Evolutionary conservation across 2,888 invertebrate species (phyloP), one percentile per base, ranked within the genome.

Genomic region (Asteroscopus sphinx): DNA sequence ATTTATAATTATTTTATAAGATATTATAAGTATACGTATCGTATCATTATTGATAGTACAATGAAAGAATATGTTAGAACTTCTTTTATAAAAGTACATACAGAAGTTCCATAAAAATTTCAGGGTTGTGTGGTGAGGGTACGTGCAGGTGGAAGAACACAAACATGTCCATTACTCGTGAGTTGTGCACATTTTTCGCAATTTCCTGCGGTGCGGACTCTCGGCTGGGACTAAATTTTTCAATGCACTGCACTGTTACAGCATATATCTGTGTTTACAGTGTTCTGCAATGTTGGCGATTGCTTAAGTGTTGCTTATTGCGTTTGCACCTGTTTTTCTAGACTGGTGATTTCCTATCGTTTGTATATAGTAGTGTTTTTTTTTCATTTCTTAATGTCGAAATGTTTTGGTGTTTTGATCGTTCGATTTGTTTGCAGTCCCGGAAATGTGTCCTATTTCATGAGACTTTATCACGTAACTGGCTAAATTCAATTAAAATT

Each of bases 141-240:
- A 56, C 42, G 58, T 56, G 49, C 28, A 37, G 21, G 25, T 11
- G 6, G 17, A 45, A 47, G 3, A 49, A 63, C 75, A 72, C 79
- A 79, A 74, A 80, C 73, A 75, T 73, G 76, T 80, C 80, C 79
- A 82, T 85, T 82, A 85, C 76, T 59, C 60, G 74, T 60, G 68
- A 67, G 73, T 76, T 70, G 67, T 72, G 77, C 54, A 71, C 81
- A 83, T 84, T 87, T 87, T 81, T 83, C 80, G 81, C 79, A 84
- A 84, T 87, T 85, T 85, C 81, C 83, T 68, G 68, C 48, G 64
- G 56, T 49, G 53, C 51, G 57, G 46, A 62, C 62, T 41, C 46
- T 36, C 51, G 17, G 48, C 37, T 51, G 48, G 52, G 62, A 70
- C 73, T 73, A 74, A 73, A 80, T 79, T 81, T 81, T 81, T 84